A percentile compares a stretch with the other conserved stretches of the same genome.
phyloP scores from a whole-genome alignment of 2,888 invertebrate species.

The Tachystola acroxantha region DNA sequence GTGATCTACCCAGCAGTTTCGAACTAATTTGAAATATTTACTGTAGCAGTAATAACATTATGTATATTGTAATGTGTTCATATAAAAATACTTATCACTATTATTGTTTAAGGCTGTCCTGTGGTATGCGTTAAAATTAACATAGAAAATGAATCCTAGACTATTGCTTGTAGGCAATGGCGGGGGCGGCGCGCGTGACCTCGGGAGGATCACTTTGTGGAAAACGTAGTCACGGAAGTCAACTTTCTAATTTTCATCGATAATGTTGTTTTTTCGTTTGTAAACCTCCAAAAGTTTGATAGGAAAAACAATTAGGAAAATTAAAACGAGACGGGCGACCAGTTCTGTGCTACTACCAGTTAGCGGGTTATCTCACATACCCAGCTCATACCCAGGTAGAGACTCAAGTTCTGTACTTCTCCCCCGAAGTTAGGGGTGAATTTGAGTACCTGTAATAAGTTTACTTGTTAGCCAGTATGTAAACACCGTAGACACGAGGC shows the following conservation, averaged over 20 bases:
- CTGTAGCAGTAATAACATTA: not conserved
- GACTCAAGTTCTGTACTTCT: too few species aligned
- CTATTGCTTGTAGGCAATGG: conserved; percentile 37
- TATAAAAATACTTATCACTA: conserved; percentile 77
- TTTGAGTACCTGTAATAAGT: too few species aligned
- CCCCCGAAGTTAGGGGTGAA: too few species aligned
- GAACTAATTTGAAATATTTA: too few species aligned
- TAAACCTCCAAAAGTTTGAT: conserved; percentile 78
- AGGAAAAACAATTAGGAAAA: conserved; percentile 66
- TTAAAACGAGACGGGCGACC: conserved; percentile 38
- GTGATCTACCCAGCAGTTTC: too few species aligned
- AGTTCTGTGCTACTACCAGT: conserved; percentile 4
- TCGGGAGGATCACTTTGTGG: conserved; percentile 62
- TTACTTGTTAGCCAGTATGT: too few species aligned
- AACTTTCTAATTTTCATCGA: conserved; percentile 57
- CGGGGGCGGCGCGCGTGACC: conserved; percentile 44
- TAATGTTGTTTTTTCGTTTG: conserved; percentile 61
- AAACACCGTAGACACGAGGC: too few species aligned
- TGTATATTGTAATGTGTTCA: conserved; percentile 29
- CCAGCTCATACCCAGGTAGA: too few species aligned
- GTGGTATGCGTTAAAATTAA: conserved; percentile 32
- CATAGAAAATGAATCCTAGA: conserved; percentile 50
- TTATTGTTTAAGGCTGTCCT: conserved; percentile 71
- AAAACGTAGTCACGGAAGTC: conserved; percentile 62
- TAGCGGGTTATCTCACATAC: too few species aligned